phyloP scores from a whole-genome alignment of 2,888 invertebrate genomes.

The Cephonodes hylas region DNA sequence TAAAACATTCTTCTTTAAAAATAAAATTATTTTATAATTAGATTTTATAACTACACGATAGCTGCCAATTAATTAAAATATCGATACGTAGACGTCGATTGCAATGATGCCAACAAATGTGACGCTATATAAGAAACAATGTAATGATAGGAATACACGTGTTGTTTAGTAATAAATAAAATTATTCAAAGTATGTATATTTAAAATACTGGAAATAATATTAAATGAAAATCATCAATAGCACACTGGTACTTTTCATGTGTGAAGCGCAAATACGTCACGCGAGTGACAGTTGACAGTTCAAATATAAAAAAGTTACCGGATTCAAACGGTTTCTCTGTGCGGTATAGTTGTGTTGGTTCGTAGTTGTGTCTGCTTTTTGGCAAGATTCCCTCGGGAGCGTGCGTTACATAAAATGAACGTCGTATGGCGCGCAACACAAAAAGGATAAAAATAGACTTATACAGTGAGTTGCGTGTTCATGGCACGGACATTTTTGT shows the following conservation, averaged over 20 bases:
- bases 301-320: slow-evolving; percentile 61
- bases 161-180: neutral
- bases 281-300: slow-evolving; percentile 37
- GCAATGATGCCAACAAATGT: neutral
- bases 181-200: neutral
- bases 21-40: neutral
- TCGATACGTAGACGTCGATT: neutral
- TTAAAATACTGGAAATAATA: neutral
- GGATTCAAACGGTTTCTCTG: slow-evolving; percentile 65
- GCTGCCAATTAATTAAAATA: neutral
- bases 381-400: slow-evolving; percentile 76
- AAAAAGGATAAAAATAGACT: slow-evolving; percentile 77
- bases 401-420: slow-evolving; percentile 68
- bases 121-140: neutral
- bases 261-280: slow-evolving; percentile 4
- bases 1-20: no score
- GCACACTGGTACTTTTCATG: no score
- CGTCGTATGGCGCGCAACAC: slow-evolving; percentile 59
- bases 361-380: slow-evolving; percentile 47
- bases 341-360: slow-evolving; percentile 20
- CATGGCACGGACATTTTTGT: slow-evolving; percentile 68
- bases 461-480: slow-evolving; percentile 69
- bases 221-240: neutral
- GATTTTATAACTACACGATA: neutral
- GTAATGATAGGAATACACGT: neutral